Evolutionary conservation across 2,888 invertebrate genomes (phyloP), one percentile per base, ranked within the genome.

Genomic region (Rapana venosa): DNA sequence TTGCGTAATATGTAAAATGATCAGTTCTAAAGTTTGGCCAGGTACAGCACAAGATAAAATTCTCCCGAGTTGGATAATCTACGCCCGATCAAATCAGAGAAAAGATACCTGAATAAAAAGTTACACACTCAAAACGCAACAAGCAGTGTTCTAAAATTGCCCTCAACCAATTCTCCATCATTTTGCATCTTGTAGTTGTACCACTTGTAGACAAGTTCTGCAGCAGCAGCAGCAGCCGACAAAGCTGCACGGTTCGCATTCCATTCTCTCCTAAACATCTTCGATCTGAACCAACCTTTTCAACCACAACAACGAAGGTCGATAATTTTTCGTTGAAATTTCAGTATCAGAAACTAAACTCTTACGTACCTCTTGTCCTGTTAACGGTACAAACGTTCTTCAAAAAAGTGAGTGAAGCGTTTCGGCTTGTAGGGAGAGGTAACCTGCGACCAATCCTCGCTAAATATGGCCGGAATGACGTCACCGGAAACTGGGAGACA

Each of bases 401-500:
- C 35, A 30, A 15, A 30, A 85, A 15, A 15, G 58, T n/a, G 70
- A 77, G 2, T 77, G 26, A 36, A 61, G 15, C 17, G n/a, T 74
- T 74, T n/a, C 47, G 35, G 32, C 17, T 47, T 22, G 66, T 47
- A 47, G 47, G 47, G 6, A 70, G 22, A 32, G 74, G 74, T n/a
- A 26, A n/a, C 26, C 20, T 87, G 87, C 36, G 87, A 47, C 87
- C 87, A 87, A 87, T 70, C 87, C 87, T 87, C 47, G 87, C 87
- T 87, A 87, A 87, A 87, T 87, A 87, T 87, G 87, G 87, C 87
- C 74, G 87, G 47, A 36, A 74, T 87, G 87, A 87, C 87, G 87
- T 87, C 87, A 87, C 87, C 87, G 87, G 87, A 87, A 87, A n/a
- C 22, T 35, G 87, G 87, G 74, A 87, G 56, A 87, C 87, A 87